A percentile compares a stretch with the other conserved stretches of the same genome.
These are phyloP conservation scores for Oryzias celebensis DNA, from an alignment of 2,113 vertebrate genomes.

Conservation along the genomic window DNA sequence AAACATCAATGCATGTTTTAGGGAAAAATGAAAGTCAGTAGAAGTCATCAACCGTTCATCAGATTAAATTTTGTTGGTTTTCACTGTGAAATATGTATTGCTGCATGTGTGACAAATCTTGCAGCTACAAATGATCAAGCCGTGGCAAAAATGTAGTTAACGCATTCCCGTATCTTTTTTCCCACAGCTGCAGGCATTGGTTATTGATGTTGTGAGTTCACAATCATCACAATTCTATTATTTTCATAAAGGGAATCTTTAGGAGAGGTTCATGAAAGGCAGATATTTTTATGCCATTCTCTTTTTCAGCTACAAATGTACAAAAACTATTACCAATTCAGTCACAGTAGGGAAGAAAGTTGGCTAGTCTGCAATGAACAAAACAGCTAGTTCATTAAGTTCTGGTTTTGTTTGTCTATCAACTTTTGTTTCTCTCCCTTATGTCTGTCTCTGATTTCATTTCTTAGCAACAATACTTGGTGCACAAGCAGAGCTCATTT, in stretches of 20 bases:
- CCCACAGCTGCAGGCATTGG: neutral
- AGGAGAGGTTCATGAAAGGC: neutral
- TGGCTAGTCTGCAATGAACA: neutral
- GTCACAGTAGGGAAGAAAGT: neutral
- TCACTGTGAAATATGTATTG: too few species aligned
- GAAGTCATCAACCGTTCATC: too few species aligned
- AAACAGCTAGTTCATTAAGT: neutral
- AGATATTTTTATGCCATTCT: neutral
- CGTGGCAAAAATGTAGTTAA: neutral
- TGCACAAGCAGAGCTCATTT: conserved; percentile 37
- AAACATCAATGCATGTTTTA: too few species aligned
- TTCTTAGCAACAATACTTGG: conserved; percentile 2
- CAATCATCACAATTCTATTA: neutral
- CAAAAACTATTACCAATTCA: neutral
- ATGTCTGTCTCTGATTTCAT: conserved; percentile 5
- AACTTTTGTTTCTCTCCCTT: conserved; percentile 11
- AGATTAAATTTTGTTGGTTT: too few species aligned
- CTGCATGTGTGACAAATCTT: neutral
- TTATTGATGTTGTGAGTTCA: neutral
- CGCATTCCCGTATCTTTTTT: neutral
- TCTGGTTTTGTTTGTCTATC: conserved; percentile 12
- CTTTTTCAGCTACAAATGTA: neutral
- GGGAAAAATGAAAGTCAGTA: too few species aligned
- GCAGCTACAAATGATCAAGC: neutral
- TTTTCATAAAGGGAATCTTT: neutral